These are phyloP conservation scores for Gavia stellata DNA, from an alignment of 2,113 vertebrate species.

Conservation along the genomic window DNA sequence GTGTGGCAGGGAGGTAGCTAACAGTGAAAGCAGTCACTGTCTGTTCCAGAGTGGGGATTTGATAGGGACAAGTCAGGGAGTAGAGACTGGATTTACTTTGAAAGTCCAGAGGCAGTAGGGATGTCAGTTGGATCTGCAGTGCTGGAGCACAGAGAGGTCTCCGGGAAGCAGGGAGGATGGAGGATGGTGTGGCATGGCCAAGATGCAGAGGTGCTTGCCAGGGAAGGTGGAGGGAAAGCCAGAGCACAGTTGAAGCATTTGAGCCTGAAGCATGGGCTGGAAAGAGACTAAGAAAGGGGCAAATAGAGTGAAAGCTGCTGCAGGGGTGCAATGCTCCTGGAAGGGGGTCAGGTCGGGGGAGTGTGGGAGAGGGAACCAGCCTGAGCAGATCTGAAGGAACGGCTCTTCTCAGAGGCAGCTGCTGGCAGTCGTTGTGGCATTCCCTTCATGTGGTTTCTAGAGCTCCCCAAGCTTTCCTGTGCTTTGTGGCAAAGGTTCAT, in stretches of 20 bases:
- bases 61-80: not conserved
- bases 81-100: not conserved
- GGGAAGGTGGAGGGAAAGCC: not conserved
- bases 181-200: not conserved
- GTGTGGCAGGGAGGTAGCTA: not conserved
- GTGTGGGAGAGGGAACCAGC: not conserved
- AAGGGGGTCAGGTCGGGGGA: not conserved
- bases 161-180: not conserved
- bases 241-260: not conserved
- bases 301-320: not conserved
- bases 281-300: not conserved
- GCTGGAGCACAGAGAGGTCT: not conserved
- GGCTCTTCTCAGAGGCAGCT: not conserved
- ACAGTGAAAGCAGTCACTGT: not conserved
- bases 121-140: not conserved
- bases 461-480: not conserved
- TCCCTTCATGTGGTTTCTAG: not conserved
- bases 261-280: not conserved
- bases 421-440: accelerated
- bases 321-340: not conserved
- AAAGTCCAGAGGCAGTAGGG: not conserved
- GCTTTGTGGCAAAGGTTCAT: too few species aligned
- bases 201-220: not conserved
- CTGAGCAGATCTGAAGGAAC: not conserved
- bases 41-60: not conserved